phyloP scores from a whole-genome alignment of 2,113 vertebrate species.

The Phylloscopus whistleri region DNA sequence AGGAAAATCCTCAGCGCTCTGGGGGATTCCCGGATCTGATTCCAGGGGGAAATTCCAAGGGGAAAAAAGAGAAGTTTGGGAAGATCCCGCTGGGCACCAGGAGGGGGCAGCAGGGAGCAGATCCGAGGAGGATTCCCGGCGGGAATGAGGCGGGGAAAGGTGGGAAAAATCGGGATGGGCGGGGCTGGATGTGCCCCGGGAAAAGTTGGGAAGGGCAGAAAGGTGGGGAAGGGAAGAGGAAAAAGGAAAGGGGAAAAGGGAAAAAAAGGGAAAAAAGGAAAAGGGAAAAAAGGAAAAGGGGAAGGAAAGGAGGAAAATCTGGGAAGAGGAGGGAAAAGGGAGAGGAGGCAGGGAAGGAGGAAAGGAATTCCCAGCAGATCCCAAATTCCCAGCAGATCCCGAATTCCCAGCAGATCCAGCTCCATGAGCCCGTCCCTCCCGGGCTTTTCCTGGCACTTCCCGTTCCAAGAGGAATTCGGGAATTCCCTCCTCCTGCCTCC shows the following conservation, averaged over 20 bases:
- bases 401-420: no score
- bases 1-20: neutral
- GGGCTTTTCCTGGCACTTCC: neutral
- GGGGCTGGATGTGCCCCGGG: no score
- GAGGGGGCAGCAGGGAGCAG: neutral
- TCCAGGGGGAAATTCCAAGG: neutral
- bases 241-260: no score
- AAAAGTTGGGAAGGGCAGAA: no score
- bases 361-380: neutral
- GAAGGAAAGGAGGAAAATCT: no score
- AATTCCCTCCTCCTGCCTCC: neutral
- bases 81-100: neutral
- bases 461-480: neutral
- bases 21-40: fast-evolving
- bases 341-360: no score
- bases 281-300: no score
- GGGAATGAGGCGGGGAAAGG: neutral
- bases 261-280: neutral
- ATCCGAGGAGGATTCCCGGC: neutral
- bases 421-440: neutral
- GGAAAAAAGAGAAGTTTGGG: neutral
- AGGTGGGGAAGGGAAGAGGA: no score
- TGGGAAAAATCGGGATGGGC: no score
- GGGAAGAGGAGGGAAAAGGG: neutral
- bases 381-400: no score